A percentile compares a stretch with the other conserved stretches of the same genome.
These are phyloP conservation scores for Rhea pennata DNA, from an alignment of 2,113 vertebrate genomes.

Conservation along the genomic window DNA sequence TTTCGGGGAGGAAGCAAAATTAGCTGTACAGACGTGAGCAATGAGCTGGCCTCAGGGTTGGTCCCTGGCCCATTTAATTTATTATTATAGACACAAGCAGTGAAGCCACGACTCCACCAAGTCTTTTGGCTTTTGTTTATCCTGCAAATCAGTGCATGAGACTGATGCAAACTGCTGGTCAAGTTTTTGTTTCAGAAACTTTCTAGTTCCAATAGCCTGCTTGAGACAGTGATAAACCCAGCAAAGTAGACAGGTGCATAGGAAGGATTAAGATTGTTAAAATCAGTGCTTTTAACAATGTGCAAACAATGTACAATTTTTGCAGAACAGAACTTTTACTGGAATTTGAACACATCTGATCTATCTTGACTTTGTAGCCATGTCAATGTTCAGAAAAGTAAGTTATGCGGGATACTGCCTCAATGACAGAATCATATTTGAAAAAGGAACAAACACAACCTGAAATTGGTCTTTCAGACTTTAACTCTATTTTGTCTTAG, in stretches of 20 bases:
- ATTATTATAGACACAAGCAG: too few species aligned
- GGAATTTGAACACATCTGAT: neutral
- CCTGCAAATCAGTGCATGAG: too few species aligned
- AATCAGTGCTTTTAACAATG: neutral
- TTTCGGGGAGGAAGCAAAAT: too few species aligned
- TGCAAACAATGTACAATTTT: too few species aligned
- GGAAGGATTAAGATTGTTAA: neutral
- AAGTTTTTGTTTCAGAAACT: neutral
- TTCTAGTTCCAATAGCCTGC: neutral
- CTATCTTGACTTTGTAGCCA: neutral
- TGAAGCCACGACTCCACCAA: too few species aligned
- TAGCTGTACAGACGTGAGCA: too few species aligned
- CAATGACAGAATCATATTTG: neutral
- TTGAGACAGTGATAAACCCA: neutral
- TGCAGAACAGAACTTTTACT: neutral
- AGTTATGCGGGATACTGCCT: neutral
- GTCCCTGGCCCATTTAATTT: too few species aligned
- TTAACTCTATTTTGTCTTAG: neutral
- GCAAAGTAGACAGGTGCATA: rapidly evolving
- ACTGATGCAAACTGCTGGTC: too few species aligned
- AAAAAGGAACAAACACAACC: neutral
- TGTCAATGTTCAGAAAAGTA: neutral
- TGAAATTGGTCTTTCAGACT: neutral
- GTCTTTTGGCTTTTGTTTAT: too few species aligned
- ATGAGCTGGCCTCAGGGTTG: too few species aligned